phyloP scores from a whole-genome alignment of 2,113 vertebrate genomes.

The Heliornis fulica region DNA sequence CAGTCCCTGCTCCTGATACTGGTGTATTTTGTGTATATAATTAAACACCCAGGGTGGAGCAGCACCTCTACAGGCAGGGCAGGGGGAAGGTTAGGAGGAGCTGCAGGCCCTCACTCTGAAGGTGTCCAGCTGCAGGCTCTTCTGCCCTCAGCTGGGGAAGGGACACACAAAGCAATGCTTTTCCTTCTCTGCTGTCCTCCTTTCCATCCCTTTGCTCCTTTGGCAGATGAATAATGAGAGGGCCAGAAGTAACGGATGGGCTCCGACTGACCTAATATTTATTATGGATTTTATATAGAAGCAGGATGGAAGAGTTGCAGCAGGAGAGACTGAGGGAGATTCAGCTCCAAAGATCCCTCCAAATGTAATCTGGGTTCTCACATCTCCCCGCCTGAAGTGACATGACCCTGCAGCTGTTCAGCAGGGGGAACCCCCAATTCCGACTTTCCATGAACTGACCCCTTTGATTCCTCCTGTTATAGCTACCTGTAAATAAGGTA shows the following conservation, averaged over 20 bases:
- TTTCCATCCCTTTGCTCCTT: background rate
- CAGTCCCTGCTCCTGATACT: background rate
- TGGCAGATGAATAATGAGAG: background rate
- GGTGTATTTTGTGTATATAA: background rate
- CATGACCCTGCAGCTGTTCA: background rate
- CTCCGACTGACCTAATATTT: background rate
- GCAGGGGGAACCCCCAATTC: background rate
- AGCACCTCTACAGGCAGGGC: background rate
- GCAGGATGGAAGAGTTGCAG: background rate
- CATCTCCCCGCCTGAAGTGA: background rate
- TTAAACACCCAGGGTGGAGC: background rate
- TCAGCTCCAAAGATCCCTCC: background rate
- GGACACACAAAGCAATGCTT: background rate
- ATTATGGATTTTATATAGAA: background rate
- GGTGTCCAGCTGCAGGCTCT: background rate
- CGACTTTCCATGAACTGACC: background rate
- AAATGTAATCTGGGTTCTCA: background rate
- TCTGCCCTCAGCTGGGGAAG: background rate
- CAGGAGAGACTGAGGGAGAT: background rate
- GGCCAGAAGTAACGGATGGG: background rate
- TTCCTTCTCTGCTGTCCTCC: background rate
- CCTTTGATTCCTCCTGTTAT: background rate
- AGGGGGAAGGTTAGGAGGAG: background rate
- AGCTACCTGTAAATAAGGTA: background rate
- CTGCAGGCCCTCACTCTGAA: background rate